A percentile compares a stretch with the other conserved stretches of the same genome.
Conservation (phyloP, 1,140 invertebrate species). For the Diachasma alloeum region DNA sequence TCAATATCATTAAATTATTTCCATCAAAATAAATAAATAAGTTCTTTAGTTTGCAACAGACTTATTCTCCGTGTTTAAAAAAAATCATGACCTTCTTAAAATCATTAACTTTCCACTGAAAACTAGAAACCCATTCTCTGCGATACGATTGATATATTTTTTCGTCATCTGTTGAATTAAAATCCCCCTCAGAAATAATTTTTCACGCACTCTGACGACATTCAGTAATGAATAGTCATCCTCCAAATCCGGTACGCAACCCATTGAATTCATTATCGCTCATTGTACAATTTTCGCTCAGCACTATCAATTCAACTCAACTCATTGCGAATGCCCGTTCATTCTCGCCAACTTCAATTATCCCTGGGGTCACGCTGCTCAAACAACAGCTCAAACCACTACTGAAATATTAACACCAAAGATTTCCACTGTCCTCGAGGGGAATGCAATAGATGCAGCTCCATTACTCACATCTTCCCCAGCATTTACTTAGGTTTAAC, state of each 20-base stretch:
- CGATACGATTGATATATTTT: no score
- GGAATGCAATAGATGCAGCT: neutral
- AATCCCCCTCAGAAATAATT: no score
- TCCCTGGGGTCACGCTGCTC: neutral
- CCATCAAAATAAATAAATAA: no score
- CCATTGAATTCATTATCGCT: neutral
- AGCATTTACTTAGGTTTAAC: neutral
- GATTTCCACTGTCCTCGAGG: neutral
- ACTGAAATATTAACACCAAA: neutral
- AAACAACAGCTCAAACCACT: neutral
- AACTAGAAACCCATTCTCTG: no score
- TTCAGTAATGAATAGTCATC: neutral
- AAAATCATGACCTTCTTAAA: no score
- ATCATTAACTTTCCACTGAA: no score
- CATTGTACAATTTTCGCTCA: neutral
- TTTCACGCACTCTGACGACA: no score
- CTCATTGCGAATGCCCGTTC: neutral
- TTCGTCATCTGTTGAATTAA: no score
- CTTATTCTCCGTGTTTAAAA: no score
- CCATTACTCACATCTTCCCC: neutral
- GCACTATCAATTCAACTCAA: neutral
- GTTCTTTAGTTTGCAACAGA: no score
- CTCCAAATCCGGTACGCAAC: neutral
- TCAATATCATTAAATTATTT: no score
- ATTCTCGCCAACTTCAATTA: neutral